Base-by-base conservation (phyloP, 2,113 vertebrate genomes). In the Serinus canaria region DNA sequence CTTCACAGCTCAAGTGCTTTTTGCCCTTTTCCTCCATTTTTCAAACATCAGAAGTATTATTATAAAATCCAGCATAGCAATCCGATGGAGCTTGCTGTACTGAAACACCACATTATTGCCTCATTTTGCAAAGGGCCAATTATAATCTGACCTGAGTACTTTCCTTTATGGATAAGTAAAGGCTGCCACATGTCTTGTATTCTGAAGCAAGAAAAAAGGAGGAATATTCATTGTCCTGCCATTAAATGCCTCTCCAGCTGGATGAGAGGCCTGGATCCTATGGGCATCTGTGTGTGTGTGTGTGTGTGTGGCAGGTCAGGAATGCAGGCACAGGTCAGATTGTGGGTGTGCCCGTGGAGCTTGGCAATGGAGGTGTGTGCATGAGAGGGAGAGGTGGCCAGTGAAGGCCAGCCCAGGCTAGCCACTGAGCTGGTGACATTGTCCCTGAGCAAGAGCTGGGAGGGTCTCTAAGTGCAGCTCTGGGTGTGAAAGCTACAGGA, bases 321-420 rank as follows among this genome's bases (percentile, higher is more conserved):
- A 41, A 50, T 7, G 31, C 44, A 64, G 55, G 9, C 33, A 3
- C 0, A 0, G 44, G 18, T 63, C 64, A 30, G 33, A 15, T 2
- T 9, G 0, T 0, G 0, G 15, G 10, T 11, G 31, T 24, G n/a
- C 18, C 41, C 5, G 0, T 1, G 2, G 22, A n/a, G 33, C 16
- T n/a, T 24, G 58, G 46, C 44, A 31, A 11, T 2, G 24, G 11
- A 5, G 14, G 22, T 7, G 46, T 33, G 41, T 9, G 9, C 0
- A 0, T 4, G 4, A 11, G 35, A 79, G 31, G 4, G 3, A 35
- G 18, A 7, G 4, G 18, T 18, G 52, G 27, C 20, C 11, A 5
- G 21, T 0, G 3, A 77, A 68, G 11, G n/a, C 6, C 50, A n/a
- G 2, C 7, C 13, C 60, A 33, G 30, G 49, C 22, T 21, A 41